phyloP scores from a whole-genome alignment of 2,888 invertebrate species.

The Daptonema setosum region DNA sequence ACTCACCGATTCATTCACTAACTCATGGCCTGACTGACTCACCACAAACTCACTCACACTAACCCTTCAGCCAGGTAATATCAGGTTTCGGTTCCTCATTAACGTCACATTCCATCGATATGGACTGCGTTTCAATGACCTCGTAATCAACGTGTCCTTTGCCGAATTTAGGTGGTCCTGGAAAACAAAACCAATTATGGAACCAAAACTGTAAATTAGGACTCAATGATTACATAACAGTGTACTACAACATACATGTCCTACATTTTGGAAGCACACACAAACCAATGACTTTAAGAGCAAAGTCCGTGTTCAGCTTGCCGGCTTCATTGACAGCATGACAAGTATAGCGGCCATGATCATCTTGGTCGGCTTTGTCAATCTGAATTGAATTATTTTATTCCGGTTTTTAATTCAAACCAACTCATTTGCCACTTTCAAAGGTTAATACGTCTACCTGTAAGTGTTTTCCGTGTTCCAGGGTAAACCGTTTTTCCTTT shows the following conservation, averaged over 20 bases:
- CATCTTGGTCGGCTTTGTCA: constrained; percentile 36
- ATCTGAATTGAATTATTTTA: no score
- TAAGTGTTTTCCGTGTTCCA: constrained; percentile 9
- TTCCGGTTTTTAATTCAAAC: no score
- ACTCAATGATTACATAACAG: not conserved
- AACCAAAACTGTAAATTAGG: no score
- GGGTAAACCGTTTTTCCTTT: constrained; percentile 2
- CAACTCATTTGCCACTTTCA: no score
- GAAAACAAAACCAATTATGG: constrained; percentile 3
- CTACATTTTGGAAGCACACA: constrained; percentile 7
- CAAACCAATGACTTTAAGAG: constrained; percentile 40
- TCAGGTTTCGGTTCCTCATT: constrained; percentile 11
- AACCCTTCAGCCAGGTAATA: constrained; percentile 14
- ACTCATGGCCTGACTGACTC: no score
- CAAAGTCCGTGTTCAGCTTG: constrained; percentile 33
- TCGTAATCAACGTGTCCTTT: constrained; percentile 14
- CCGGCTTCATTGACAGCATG: constrained; percentile 38
- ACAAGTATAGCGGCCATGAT: constrained; percentile 42
- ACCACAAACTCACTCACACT: no score
- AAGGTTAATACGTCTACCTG: no score
- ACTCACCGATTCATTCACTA: no score
- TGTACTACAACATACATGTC: not conserved
- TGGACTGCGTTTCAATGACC: constrained; percentile 18
- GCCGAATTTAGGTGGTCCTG: constrained; percentile 31
- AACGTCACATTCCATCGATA: constrained; percentile 20